These are phyloP conservation scores for Macrotus californicus DNA, from an alignment of 2,113 vertebrate species.

Conservation along the genomic window DNA sequence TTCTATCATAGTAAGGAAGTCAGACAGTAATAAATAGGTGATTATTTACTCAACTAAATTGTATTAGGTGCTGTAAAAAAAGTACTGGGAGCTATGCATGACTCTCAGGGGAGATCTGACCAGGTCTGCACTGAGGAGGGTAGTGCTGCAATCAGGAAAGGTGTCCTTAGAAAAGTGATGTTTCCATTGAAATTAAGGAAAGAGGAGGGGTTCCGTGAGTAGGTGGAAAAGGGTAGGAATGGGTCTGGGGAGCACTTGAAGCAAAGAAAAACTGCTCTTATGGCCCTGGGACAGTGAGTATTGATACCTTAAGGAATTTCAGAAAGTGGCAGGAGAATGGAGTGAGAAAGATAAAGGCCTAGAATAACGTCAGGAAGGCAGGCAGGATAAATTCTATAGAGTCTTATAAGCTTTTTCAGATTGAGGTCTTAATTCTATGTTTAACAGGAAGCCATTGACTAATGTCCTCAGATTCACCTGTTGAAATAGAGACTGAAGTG, in stretches of 20 bases:
- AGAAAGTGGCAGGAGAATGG: neutral
- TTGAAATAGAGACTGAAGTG: neutral
- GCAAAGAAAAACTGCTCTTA: neutral
- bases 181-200: neutral
- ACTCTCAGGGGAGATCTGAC: neutral
- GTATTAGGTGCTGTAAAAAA: neutral
- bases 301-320: neutral
- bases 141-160: neutral
- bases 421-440: neutral
- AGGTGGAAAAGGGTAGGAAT: neutral
- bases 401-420: neutral
- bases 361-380: neutral
- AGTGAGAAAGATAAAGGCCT: neutral
- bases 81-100: neutral
- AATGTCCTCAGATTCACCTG: neutral
- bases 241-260: neutral
- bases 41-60: neutral
- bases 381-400: neutral
- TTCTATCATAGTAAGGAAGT: neutral
- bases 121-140: neutral
- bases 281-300: neutral
- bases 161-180: neutral
- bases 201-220: neutral
- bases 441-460: neutral
- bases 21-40: neutral